A percentile compares a stretch with the other conserved stretches of the same genome.
Conservation (phyloP, 2,797 vertebrate genomes). For the Sorex maritimensis region DNA sequence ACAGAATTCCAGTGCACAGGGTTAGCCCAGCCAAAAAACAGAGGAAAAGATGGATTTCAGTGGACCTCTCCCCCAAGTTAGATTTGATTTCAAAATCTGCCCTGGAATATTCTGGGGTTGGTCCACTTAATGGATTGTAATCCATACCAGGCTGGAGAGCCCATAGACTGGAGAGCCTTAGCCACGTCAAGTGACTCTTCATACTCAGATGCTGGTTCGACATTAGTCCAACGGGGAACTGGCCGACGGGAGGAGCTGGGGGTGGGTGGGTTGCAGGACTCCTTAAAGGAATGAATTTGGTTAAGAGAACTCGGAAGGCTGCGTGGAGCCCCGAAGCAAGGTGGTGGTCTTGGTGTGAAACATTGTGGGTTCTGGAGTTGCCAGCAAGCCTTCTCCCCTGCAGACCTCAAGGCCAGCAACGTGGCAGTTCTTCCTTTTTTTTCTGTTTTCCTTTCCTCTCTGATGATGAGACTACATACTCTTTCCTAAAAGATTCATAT, state of each 20-base stretch:
- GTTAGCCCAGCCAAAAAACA: constrained; percentile 1
- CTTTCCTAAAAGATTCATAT: constrained; percentile 21
- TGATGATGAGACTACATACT: constrained; percentile 1
- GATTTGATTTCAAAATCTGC: constrained; percentile 19
- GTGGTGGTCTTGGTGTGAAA: not conserved
- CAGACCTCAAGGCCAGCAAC: not conserved
- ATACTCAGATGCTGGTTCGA: not conserved
- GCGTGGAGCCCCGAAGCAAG: not conserved
- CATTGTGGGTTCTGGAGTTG: not conserved
- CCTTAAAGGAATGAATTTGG: not conserved
- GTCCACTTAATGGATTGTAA: not conserved
- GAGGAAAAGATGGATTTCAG: not conserved
- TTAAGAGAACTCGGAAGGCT: not conserved
- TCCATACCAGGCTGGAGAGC: not conserved
- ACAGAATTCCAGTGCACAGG: constrained; percentile 40
- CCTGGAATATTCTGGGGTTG: not conserved
- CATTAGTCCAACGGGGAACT: not conserved
- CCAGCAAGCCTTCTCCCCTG: not conserved
- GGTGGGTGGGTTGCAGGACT: not conserved
- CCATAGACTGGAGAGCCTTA: not conserved
- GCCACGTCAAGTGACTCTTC: not conserved
- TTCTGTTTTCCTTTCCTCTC: constrained; percentile 21
- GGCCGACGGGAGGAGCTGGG: not conserved
- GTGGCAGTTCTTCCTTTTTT: constrained; percentile 2
- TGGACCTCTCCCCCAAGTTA: not conserved